Conservation (phyloP, 1,140 invertebrate species). For the Kradibia gibbosae region DNA sequence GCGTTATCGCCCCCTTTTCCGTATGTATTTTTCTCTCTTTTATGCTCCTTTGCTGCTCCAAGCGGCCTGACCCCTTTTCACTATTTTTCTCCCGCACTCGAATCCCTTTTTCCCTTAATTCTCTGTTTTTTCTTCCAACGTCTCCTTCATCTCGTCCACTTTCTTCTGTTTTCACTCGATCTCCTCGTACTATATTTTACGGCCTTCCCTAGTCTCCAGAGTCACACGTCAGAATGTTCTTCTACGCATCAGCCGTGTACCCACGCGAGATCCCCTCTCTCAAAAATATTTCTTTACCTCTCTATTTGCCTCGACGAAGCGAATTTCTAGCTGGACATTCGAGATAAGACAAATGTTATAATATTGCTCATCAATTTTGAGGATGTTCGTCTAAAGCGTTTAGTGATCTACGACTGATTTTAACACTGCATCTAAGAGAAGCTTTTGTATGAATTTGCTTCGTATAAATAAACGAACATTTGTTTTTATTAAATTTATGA, state of each 20-base stretch:
- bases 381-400: no score
- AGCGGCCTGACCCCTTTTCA: slow-evolving; percentile 37
- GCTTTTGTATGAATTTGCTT: no score
- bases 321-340: not conserved
- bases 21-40: slow-evolving; percentile 37
- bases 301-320: not conserved
- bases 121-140: slow-evolving; percentile 11
- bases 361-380: not conserved
- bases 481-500: not conserved
- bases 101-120: not conserved
- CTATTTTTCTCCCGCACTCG: not conserved
- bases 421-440: no score
- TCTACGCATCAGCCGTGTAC: not conserved
- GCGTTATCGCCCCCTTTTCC: slow-evolving; percentile 20
- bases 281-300: not conserved
- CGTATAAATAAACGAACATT: not conserved
- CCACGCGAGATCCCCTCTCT: slow-evolving; percentile 1
- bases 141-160: not conserved
- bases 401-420: no score
- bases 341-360: not conserved
- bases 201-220: not conserved
- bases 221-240: not conserved
- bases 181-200: not conserved
- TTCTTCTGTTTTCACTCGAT: slow-evolving; percentile 18
- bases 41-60: not conserved